Percentiles rank a stretch among this genome's conserved stretches.
These are phyloP conservation scores for Tyto alba DNA, from an alignment of 2,113 vertebrate species.

Conservation along the genomic window DNA sequence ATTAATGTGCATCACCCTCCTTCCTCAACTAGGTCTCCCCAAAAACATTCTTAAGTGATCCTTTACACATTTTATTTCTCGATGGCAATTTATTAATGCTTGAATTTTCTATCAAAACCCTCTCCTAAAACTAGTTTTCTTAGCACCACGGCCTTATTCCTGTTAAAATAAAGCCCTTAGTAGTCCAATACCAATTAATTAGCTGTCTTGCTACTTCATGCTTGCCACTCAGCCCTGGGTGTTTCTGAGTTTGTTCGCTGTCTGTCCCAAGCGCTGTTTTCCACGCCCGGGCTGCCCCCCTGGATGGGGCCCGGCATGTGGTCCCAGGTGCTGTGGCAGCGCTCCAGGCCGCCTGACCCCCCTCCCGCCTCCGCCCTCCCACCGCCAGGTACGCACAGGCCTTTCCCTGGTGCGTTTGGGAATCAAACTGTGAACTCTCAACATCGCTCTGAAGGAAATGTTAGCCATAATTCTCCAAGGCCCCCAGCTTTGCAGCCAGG, in stretches of 20 bases:
- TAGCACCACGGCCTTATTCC: not conserved
- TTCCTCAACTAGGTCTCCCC: not conserved
- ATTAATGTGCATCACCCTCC: not conserved
- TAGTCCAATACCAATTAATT: not conserved
- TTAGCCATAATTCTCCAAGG: not conserved
- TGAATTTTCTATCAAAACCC: not conserved
- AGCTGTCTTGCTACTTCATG: not conserved
- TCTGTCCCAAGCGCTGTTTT: not conserved
- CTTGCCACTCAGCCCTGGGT: not conserved
- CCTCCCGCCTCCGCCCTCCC: rapidly evolving
- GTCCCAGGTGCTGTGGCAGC: rapidly evolving
- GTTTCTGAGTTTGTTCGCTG: not conserved
- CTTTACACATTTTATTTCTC: not conserved
- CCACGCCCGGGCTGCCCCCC: not conserved
- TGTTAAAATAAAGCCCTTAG: not conserved
- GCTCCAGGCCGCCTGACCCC: rapidly evolving
- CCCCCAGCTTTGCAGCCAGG: not conserved
- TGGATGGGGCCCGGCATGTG: too few species aligned
- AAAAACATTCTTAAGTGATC: not conserved
- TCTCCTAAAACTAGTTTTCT: not conserved
- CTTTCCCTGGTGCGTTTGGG: not conserved
- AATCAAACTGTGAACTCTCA: not conserved
- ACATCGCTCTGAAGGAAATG: not conserved
- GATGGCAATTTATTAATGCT: not conserved
- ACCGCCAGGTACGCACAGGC: rapidly evolving